These are phyloP conservation scores for Bovichtus diacanthus DNA, from an alignment of 2,797 vertebrate genomes.

Conservation along the genomic window DNA sequence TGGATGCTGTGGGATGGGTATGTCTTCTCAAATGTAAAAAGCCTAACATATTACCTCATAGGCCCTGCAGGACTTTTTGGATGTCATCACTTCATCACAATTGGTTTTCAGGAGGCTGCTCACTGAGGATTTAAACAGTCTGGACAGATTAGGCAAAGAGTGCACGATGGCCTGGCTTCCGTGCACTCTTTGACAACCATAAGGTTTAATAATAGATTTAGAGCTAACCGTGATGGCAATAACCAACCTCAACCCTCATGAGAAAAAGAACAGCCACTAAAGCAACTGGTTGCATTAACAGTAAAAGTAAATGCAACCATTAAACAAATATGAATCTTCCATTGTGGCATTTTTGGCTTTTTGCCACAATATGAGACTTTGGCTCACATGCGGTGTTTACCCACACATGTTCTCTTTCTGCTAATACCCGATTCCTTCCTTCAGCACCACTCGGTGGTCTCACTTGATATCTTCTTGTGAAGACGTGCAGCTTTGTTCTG, in stretches of 20 bases:
- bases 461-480: not conserved
- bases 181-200: not conserved
- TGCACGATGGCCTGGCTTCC: not conserved
- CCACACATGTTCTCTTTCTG: not conserved
- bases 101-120: not conserved
- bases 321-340: not conserved
- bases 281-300: not conserved
- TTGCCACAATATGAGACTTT: not conserved
- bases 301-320: not conserved
- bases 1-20: conserved; percentile 92
- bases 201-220: not conserved
- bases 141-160: not conserved
- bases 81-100: not conserved
- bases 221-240: not conserved
- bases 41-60: not conserved
- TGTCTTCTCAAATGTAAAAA: conserved; percentile 34
- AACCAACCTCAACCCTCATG: not conserved
- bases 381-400: not conserved
- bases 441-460: not conserved
- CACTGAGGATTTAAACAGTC: not conserved
- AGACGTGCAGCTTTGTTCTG: too few relatives aligned
- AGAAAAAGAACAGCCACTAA: not conserved
- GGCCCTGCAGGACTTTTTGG: not conserved
- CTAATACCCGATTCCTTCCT: not conserved
- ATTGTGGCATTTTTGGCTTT: not conserved